These are phyloP conservation scores for Drosophila jambulina DNA, from an alignment of 1,140 invertebrate genomes.

Conservation along the genomic window DNA sequence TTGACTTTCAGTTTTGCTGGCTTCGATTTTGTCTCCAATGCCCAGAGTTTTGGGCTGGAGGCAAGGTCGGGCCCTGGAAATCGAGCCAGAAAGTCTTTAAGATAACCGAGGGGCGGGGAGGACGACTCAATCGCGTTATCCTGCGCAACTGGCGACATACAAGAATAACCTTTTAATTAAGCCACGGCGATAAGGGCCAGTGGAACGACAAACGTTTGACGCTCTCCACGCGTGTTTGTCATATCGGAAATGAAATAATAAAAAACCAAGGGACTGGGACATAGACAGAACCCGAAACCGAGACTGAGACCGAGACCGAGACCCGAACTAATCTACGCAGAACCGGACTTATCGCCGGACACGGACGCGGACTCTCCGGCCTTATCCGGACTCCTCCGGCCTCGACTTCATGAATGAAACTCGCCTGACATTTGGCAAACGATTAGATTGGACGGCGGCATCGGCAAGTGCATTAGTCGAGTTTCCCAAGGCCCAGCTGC, in stretches of 20 bases:
- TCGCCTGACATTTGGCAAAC: constrained; percentile 73
- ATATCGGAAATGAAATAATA: constrained; percentile 57
- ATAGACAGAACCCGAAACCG: constrained; percentile 1
- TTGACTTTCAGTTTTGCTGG: constrained; percentile 71
- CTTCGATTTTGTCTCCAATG: constrained; percentile 3
- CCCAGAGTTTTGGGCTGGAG: constrained; percentile 21
- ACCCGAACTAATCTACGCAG: constrained; percentile 18
- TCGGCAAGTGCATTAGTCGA: constrained; percentile 66
- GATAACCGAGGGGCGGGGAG: constrained; percentile 39
- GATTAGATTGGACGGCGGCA: constrained; percentile 64
- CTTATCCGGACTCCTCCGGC: not conserved
- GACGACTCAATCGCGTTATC: constrained; percentile 69
- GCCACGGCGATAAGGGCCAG: constrained; percentile 58
- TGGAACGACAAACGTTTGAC: constrained; percentile 56
- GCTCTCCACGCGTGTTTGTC: constrained; percentile 75
- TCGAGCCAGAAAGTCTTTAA: constrained; percentile 68
- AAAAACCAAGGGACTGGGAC: not conserved
- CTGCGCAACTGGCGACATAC: constrained; percentile 55
- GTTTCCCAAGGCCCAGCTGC: constrained; percentile 61
- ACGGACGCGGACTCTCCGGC: constrained; percentile 26
- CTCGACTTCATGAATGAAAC: constrained; percentile 59
- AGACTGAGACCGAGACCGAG: not conserved
- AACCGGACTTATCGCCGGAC: constrained; percentile 28
- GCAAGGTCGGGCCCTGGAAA: constrained; percentile 27
- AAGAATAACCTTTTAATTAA: constrained; percentile 85